A percentile compares a stretch with the other conserved stretches of the same genome.
phyloP scores from a whole-genome alignment of 1,140 invertebrate species.

The Hetaerina americana region DNA sequence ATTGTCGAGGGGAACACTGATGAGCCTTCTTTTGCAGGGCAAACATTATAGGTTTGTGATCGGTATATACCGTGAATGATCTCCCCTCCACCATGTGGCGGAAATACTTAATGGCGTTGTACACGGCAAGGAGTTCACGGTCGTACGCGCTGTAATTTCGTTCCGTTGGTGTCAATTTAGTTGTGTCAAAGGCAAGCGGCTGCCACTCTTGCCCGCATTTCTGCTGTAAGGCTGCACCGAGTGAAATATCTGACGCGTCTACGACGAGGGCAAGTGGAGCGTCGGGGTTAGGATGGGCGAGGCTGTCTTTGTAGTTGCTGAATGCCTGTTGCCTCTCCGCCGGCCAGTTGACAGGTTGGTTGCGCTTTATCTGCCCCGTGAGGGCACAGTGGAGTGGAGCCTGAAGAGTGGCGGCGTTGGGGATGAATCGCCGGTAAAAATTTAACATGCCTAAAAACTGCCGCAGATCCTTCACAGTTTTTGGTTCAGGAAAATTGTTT shows the following conservation, averaged over 20 bases:
- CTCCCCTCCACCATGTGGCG: constrained; percentile 21
- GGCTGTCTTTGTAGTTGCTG: constrained; percentile 14
- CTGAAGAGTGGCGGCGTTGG: constrained; percentile 9
- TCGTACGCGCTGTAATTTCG: constrained; percentile 5
- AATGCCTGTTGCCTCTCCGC: constrained; percentile 15
- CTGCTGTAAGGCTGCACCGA: constrained; percentile 17
- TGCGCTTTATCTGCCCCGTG: constrained; percentile 8
- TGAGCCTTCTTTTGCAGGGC: constrained; percentile 17
- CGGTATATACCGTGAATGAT: constrained; percentile 18
- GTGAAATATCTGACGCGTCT: constrained; percentile 18
- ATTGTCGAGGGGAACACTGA: too few species aligned
- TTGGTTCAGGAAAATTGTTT: constrained; percentile 5
- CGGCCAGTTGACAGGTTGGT: constrained; percentile 22
- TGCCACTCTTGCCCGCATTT: constrained; percentile 25
- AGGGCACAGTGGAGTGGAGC: constrained; percentile 9
- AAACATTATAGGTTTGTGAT: constrained; percentile 22
- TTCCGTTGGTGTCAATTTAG: not conserved
- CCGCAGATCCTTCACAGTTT: constrained; percentile 12
- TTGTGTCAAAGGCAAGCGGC: not conserved
- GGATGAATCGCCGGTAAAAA: constrained; percentile 15
- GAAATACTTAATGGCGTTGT: constrained; percentile 20
- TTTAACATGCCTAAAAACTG: constrained; percentile 17
- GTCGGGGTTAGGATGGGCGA: constrained; percentile 12
- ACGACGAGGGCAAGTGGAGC: constrained; percentile 8
- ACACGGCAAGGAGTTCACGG: too few species aligned